A percentile compares a stretch with the other conserved stretches of the same genome.
phyloP scores from a whole-genome alignment of 2,113 vertebrate species.

The Rhabdomys dilectus region DNA sequence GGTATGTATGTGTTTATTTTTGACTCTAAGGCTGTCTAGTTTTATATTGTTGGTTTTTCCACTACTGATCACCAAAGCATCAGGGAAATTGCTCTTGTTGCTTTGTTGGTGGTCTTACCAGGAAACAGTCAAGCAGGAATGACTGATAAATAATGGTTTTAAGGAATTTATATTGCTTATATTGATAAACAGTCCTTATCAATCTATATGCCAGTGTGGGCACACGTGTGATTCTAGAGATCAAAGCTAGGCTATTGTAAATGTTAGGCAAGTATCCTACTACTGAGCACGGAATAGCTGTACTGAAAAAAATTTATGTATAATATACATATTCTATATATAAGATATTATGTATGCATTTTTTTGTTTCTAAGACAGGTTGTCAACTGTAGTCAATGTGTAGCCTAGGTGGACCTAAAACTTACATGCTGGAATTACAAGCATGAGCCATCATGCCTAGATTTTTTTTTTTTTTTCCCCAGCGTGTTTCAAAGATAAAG shows the following conservation, averaged over 20 bases:
- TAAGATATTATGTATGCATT: neutral
- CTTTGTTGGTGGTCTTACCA: conserved; percentile 15
- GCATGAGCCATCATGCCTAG: neutral
- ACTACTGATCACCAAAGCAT: neutral
- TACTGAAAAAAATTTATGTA: neutral
- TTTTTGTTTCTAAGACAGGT: neutral
- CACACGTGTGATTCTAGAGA: neutral
- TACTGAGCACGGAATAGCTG: neutral
- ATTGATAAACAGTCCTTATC: neutral
- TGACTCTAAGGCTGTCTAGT: neutral
- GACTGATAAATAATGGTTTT: neutral
- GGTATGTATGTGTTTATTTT: conserved; percentile 85
- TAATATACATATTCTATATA: neutral
- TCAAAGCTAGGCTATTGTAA: neutral
- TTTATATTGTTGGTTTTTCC: conserved; percentile 18
- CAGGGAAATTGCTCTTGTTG: neutral
- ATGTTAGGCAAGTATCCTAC: neutral
- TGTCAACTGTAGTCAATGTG: neutral
- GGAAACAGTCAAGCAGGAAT: neutral
- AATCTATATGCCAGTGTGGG: neutral
- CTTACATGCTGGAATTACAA: neutral
- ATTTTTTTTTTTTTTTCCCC: no score
- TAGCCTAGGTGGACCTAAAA: neutral
- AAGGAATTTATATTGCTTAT: conserved; percentile 36
- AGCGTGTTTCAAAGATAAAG: neutral